These are phyloP conservation scores for Leptinotarsa texana DNA, from an alignment of 1,140 invertebrate species.

Conservation along the genomic window DNA sequence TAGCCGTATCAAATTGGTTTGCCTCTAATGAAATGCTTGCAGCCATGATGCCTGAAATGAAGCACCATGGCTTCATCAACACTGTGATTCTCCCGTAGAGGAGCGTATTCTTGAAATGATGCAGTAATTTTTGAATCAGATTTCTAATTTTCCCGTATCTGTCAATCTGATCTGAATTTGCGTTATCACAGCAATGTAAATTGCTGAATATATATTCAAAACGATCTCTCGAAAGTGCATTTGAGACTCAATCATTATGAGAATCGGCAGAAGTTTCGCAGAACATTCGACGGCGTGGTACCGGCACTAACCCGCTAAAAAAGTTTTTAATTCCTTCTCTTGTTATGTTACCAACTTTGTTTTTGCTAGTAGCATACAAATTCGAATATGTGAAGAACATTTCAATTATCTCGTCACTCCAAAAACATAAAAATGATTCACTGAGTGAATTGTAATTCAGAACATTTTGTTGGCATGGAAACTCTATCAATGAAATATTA, in stretches of 20 bases:
- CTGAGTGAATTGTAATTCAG: background rate
- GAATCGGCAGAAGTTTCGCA: background rate
- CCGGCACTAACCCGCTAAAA: background rate
- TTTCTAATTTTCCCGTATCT: background rate
- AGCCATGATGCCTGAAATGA: constrained; percentile 40
- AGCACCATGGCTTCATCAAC: constrained; percentile 44
- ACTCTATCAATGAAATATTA: background rate
- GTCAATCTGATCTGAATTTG: background rate
- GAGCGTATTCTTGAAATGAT: background rate
- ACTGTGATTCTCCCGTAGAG: background rate
- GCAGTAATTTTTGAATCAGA: background rate
- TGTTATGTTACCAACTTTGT: background rate
- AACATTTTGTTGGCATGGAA: background rate
- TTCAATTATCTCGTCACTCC: background rate
- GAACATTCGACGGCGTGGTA: background rate
- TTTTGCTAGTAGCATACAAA: background rate
- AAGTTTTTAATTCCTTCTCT: background rate
- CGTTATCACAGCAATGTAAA: constrained; percentile 1
- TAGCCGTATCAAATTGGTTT: constrained; percentile 41
- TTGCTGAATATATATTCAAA: background rate
- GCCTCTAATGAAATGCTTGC: constrained; percentile 44
- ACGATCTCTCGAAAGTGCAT: background rate
- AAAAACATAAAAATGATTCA: background rate
- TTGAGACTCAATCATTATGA: background rate
- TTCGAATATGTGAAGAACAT: background rate